Evolutionary conservation across 1,140 invertebrate species (phyloP), one percentile per base, ranked within the genome.

Genomic region (Monomorium pharaonis): DNA sequence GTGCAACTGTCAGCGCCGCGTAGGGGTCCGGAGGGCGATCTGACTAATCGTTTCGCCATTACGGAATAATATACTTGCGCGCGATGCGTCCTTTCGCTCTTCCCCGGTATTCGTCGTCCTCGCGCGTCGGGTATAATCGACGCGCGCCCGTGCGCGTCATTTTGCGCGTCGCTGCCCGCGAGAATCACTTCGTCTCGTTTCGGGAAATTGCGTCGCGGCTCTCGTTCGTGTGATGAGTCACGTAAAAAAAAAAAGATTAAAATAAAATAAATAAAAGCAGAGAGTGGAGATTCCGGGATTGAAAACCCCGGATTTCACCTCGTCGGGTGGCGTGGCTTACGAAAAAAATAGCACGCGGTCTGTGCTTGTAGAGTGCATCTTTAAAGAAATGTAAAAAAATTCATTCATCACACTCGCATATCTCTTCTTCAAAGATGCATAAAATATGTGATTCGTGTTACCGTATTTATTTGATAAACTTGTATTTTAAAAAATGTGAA

Each of bases 41-140:
- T 94, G 94, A 94, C 94, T 95, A 95, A 94, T 95, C 93, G 94
- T 92, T 94, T 91, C 87, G 89, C 92, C 92, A 93, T 95, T 94
- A 93, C 89, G 92, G 90, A 94, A 94, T 95, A 94, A 95, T 93
- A 91, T 90, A 93, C 93, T 91, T 88, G 74, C 87, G 47, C 88
- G 63, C 88, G 49, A 67, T 6, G 33, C n/a, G 42, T 89, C 85
- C 77, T 89, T 89, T 89, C 86, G 74, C 62, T 72, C 54, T 24
- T 54, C 18, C 84, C 44, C 70, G 10, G n/a, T n/a, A 24, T 49
- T 62, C 80, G 51, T 62, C 80, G 63, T 70, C n/a, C 54, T 24
- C 58, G 74, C 58, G 74, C 60, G 33, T 83, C 51, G 27, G 21
- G 16, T 69, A 62, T 85, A 65, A 83, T 72, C 70, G 47, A 47